phyloP scores from a whole-genome alignment of 2,797 vertebrate genomes.

The Benthosema pterotum region DNA sequence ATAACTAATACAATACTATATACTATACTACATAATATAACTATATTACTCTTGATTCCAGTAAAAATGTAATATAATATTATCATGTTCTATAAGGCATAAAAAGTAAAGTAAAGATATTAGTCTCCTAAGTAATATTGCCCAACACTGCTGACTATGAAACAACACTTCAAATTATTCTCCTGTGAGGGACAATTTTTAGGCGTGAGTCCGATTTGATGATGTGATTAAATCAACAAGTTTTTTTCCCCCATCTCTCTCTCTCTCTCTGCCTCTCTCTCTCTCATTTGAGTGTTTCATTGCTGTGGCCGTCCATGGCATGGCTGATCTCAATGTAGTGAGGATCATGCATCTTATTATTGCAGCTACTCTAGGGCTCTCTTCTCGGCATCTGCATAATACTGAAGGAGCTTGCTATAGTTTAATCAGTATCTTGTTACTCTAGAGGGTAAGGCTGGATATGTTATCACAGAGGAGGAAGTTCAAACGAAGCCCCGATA shows the following conservation, averaged over 20 bases:
- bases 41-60: too few species aligned
- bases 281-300: conserved; percentile 25
- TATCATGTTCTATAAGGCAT: too few species aligned
- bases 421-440: conserved; percentile 82
- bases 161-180: conserved; percentile 9
- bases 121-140: too few species aligned
- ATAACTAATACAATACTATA: too few species aligned
- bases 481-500: conserved; percentile 82
- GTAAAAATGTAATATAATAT: too few species aligned
- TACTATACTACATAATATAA: too few species aligned
- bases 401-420: conserved; percentile 78
- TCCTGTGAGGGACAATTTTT: conserved; percentile 29
- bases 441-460: conserved; percentile 80
- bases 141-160: too few species aligned
- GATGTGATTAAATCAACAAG: conserved; percentile 62
- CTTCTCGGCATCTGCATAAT: conserved; percentile 76
- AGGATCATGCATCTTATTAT: conserved; percentile 76
- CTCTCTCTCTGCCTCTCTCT: conserved; percentile 13
- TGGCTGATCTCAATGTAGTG: conserved; percentile 61
- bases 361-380: conserved; percentile 70
- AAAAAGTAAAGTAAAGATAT: too few species aligned
- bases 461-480: conserved; percentile 83
- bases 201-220: conserved; percentile 16
- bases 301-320: conserved; percentile 40
- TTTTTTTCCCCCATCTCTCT: too few species aligned